A percentile compares a stretch with the other conserved stretches of the same genome.
phyloP scores from a whole-genome alignment of 2,888 invertebrate genomes.

The Adineta ricciae region DNA sequence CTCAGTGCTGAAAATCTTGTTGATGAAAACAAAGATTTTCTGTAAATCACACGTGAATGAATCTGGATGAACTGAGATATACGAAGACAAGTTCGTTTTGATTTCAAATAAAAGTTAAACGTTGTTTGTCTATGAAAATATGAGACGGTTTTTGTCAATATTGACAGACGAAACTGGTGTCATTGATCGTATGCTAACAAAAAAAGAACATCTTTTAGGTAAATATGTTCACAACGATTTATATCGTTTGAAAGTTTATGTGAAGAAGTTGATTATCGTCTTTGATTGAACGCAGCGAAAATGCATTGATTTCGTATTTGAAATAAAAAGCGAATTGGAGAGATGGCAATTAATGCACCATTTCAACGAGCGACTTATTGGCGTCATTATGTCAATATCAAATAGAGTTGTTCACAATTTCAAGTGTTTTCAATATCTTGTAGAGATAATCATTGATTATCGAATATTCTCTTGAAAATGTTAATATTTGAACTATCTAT shows the following conservation, averaged over 20 bases:
- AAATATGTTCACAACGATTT: background rate
- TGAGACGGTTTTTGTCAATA: background rate
- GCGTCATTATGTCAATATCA: background rate
- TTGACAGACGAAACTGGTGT: background rate
- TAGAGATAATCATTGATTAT: background rate
- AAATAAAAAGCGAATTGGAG: too few relatives aligned
- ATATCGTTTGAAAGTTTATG: background rate
- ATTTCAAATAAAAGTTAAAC: background rate
- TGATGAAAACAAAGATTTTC: too few relatives aligned
- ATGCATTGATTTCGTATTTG: too few relatives aligned
- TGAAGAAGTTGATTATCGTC: background rate
- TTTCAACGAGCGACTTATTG: background rate
- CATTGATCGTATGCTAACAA: background rate
- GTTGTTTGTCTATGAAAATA: background rate
- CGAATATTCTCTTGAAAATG: background rate
- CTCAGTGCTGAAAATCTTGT: too few relatives aligned
- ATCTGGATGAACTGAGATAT: too few relatives aligned
- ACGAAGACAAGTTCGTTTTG: too few relatives aligned
- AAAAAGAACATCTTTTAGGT: background rate
- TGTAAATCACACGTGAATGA: too few relatives aligned
- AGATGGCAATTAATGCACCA: background rate
- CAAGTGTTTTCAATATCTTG: background rate
- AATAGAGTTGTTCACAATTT: background rate
- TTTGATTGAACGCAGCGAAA: background rate
- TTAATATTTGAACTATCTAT: background rate